Evolutionary conservation across 2,113 vertebrate genomes (phyloP).

Genomic region (Montifringilla adamsi): DNA sequence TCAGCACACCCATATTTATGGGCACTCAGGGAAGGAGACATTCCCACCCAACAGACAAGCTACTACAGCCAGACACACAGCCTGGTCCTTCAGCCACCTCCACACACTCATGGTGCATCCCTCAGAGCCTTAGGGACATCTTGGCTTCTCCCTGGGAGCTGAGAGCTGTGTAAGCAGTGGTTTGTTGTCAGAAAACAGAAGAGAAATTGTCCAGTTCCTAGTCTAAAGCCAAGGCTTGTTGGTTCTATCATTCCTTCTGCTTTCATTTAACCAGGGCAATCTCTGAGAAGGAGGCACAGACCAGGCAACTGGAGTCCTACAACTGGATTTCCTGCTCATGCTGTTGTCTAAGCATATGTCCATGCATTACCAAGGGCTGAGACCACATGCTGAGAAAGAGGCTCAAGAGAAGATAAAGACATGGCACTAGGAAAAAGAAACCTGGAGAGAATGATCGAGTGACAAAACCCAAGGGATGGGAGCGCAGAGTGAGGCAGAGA

Average conservation of each 20-base stretch:
- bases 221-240: not conserved
- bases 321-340: not conserved
- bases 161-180: not conserved
- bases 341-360: not conserved
- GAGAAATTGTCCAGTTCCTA: not conserved
- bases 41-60: not conserved
- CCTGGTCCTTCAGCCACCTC: not conserved
- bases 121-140: not conserved
- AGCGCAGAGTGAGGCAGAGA: not conserved
- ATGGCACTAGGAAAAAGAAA: not conserved
- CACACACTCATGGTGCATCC: not conserved
- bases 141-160: not conserved
- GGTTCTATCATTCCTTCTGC: not conserved
- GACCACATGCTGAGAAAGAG: not conserved
- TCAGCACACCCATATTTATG: not conserved
- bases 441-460: not conserved
- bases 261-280: conserved; percentile 8
- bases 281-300: not conserved
- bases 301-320: not conserved
- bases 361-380: not conserved
- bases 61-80: not conserved
- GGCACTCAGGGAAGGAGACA: not conserved
- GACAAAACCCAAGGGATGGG: not conserved
- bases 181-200: conserved; percentile 7
- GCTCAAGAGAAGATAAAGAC: not conserved